A percentile compares a stretch with the other conserved stretches of the same genome.
phyloP scores from a whole-genome alignment of 1,140 invertebrate genomes.

The Papilio glaucus region DNA sequence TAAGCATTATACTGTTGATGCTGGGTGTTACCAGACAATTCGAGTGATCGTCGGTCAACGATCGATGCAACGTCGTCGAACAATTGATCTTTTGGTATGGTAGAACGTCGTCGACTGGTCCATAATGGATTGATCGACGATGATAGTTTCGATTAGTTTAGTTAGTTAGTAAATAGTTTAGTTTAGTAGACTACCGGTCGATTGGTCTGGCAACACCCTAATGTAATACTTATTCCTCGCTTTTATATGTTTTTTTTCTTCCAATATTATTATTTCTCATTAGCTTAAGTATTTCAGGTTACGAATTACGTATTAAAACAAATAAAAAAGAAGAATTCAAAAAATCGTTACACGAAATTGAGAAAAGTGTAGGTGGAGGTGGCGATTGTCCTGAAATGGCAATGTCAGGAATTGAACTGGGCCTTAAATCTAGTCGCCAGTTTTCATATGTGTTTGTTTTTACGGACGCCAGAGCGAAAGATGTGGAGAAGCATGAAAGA shows the following conservation, averaged over 20 bases:
- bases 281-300: conserved; percentile 5
- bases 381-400: conserved; percentile 30
- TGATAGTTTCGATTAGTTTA: no score
- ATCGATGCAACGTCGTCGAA: no score
- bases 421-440: background rate
- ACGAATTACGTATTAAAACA: background rate
- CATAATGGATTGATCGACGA: no score
- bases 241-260: no score
- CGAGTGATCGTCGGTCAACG: no score
- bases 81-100: no score
- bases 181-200: no score
- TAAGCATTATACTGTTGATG: no score
- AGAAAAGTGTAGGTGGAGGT: background rate
- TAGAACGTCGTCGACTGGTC: no score
- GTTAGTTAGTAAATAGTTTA: no score
- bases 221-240: background rate
- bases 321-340: conserved; percentile 13
- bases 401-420: conserved; percentile 13
- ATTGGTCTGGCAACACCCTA: no score
- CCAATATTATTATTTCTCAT: background rate
- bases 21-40: no score
- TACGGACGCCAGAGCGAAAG: conserved; percentile 25
- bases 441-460: conserved; percentile 23
- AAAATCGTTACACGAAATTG: background rate
- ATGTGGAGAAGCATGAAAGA: background rate